Base-by-base conservation (phyloP, 2,797 vertebrate species). In the Hypotaenidia okinawae region DNA sequence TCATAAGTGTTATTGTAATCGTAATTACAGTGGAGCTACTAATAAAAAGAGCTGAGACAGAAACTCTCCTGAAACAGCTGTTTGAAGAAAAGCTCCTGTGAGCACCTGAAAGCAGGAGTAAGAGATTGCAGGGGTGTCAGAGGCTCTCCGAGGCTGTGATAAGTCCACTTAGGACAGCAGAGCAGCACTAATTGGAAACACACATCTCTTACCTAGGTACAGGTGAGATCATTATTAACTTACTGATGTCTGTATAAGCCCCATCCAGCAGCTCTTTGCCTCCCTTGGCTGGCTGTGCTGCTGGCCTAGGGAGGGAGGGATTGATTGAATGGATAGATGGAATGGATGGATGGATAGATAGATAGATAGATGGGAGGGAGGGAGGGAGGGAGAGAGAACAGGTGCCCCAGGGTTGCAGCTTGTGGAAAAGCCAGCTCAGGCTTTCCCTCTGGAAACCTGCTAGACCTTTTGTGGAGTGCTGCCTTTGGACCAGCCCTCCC, bases 301-400 rank as follows among this genome's bases (percentile, higher is more conserved):
- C 55, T 45, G 41, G 25, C 13, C 49, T 23, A 68, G 35, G 41
- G 47, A 21, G 3, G 47, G 47, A 21, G 6, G 47, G 47, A 21
- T 12, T 10, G 45, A 21, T 47, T 9, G 45, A 21, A 19, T 47
- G 21, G 45, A 19, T 47, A 21, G 45, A 18, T 19, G 35, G 35
- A 37, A 37, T 37, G 41, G 47, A 21, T 11, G 45, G 21, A 21
- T 23, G 22, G 47, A 11, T 23, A 22, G 45, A 21, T 47, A 21
- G 21, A 21, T 47, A 10, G 45, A 18, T 21, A 37, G 37, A 37
- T 37, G 35, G 35, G 35, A 35, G 45, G 45, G 8, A 18, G 45
- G 45, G 55, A 39, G 8, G 2, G 0, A 5, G 64, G 37, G 37
- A 70, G 74, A 51, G 21, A 62, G 58, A 13, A 10, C 0, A 2